These are phyloP conservation scores for Brenthis ino DNA, from an alignment of 2,888 invertebrate species.

Conservation along the genomic window DNA sequence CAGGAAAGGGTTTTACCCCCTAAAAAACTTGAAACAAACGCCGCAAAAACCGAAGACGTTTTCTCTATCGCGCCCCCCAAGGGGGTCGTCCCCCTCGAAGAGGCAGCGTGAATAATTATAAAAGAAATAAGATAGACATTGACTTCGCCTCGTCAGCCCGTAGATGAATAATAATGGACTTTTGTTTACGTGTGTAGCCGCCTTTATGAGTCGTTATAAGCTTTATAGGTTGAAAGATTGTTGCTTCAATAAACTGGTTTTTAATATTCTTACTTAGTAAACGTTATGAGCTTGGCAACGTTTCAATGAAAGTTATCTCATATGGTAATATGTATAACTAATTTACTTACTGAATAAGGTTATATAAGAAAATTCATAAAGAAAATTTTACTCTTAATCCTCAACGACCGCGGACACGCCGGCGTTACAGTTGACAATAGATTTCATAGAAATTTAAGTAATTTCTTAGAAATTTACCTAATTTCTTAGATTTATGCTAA, in stretches of 20 bases:
- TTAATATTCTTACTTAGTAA: constrained; percentile 17
- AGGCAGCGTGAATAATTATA: constrained; percentile 79
- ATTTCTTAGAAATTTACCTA: too few relatives aligned
- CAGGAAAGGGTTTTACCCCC: constrained; percentile 82
- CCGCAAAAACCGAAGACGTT: constrained; percentile 82
- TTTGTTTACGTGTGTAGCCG: constrained; percentile 74
- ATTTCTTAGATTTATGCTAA: too few relatives aligned
- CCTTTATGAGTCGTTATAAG: constrained; percentile 52
- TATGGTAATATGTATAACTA: too few relatives aligned
- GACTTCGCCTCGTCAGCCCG: constrained; percentile 76
- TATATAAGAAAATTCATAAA: too few relatives aligned
- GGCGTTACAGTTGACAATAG: too few relatives aligned
- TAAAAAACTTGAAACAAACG: constrained; percentile 82
- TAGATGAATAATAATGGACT: constrained; percentile 80
- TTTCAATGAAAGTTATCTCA: neutral
- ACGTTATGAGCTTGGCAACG: neutral
- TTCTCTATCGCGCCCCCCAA: constrained; percentile 62
- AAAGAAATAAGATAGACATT: constrained; percentile 83
- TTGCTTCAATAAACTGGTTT: constrained; percentile 46
- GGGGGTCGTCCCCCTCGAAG: constrained; percentile 57
- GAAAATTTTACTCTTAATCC: too few relatives aligned
- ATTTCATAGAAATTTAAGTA: too few relatives aligned
- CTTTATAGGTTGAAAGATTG: constrained; percentile 62
- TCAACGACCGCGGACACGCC: too few relatives aligned
- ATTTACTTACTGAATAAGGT: too few relatives aligned